Percentiles rank a stretch among this genome's conserved stretches.
Evolutionary conservation across 2,113 vertebrate species (phyloP).

Genomic region (Poicephalus gulielmi): DNA sequence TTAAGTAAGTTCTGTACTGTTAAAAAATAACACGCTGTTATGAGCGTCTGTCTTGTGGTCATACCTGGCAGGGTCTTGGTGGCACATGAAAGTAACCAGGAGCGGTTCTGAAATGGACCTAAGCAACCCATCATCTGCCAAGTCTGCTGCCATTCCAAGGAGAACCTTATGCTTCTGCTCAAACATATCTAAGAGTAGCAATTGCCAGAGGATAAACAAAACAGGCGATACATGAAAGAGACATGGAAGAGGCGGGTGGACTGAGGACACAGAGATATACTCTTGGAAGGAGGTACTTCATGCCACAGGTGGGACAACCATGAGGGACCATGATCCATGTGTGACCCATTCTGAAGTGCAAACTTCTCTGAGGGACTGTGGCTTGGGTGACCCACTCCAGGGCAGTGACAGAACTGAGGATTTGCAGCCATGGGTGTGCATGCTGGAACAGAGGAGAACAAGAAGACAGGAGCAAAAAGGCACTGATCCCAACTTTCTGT

Average conservation of each 20-base stretch:
- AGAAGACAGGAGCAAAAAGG: not conserved
- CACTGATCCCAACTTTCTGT: not conserved
- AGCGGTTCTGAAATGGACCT: not conserved
- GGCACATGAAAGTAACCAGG: not conserved
- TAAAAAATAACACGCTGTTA: not conserved
- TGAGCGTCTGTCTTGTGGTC: not conserved
- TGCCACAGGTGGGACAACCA: not conserved
- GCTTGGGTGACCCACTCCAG: not conserved
- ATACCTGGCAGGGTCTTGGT: not conserved
- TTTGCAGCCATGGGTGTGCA: not conserved
- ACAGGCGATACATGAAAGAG: too few species aligned
- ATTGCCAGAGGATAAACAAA: not conserved
- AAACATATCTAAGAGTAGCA: not conserved
- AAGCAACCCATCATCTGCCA: not conserved
- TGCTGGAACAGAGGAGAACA: not conserved
- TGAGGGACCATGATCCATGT: not conserved
- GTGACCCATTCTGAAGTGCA: not conserved
- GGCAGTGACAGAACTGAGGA: not conserved
- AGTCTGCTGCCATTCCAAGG: not conserved
- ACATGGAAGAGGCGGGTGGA: not conserved
- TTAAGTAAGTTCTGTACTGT: not conserved
- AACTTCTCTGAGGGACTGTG: not conserved
- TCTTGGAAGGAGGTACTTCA: not conserved
- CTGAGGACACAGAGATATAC: not conserved
- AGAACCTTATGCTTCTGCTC: not conserved